Base-by-base conservation (phyloP, 1,140 invertebrate species). In the Heliconius melpomene region DNA sequence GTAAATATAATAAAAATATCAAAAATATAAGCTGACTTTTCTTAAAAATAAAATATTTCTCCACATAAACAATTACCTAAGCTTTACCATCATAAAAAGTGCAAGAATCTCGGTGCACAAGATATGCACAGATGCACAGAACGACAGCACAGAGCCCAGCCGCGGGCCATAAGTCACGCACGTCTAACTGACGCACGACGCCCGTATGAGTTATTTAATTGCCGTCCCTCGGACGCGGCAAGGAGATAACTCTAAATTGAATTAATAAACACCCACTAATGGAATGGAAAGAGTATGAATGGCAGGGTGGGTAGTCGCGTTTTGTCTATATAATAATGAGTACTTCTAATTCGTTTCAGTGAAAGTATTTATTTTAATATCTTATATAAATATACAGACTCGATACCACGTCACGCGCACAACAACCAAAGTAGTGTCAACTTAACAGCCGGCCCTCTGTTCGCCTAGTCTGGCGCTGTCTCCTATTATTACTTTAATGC, bases 131-230 rank as follows among this genome's bases (percentile, higher is more conserved):
- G 50, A 52, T 52, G 50, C 50, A 52, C 50, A 20, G 18, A 52
- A 52, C 7, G 50, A n/a, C 57, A 7, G 20, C 40, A 46, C 40
- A 23, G 54, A 57, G 54, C 54, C 7, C 18, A 3, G 23, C 23
- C 57, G 13, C 5, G 9, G 20, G 23, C 26, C 60, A 29, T 13
- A 66, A 66, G 60, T 66, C 60, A 66, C 60, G 60, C 60, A 66
- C 60, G 13, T 26, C 60, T 29, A 9, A 66, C n/a, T 26, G 23
- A 66, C 23, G 60, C 60, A 9, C 60, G 73, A 79, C 75, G 85
- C 89, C 89, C 89, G 85, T 90, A 91, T 90, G 60, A 79, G 83
- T 89, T 87, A 88, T 86, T 89, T 90, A 91, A 91, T 91, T 88
- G 88, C 60, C 8, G 13, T 29, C 60, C 60, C 60, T 66, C 60